Conservation (phyloP, 2,888 invertebrate species). For the Bellardia bayeri region DNA sequence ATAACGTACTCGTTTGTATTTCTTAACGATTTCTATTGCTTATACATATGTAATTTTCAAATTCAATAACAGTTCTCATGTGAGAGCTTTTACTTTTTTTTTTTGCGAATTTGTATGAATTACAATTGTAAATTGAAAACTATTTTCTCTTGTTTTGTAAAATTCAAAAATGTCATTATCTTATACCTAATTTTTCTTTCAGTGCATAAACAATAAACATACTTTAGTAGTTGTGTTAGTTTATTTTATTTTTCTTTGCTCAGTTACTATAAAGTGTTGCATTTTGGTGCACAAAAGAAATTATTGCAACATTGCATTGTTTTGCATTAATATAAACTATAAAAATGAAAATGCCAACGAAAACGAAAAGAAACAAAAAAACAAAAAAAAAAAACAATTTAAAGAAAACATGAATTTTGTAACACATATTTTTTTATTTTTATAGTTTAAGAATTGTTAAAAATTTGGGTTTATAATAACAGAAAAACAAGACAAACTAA, state of each 20-base stretch:
- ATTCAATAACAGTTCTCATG: no score
- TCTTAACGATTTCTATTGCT: no score
- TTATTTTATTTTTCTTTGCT: constrained; percentile 5
- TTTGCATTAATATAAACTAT: constrained; percentile 66
- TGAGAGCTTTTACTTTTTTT: no score
- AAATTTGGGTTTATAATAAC: constrained; percentile 9
- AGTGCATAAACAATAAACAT: background rate
- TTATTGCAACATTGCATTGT: constrained; percentile 69
- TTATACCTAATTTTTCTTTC: constrained; percentile 5
- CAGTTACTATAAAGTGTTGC: constrained; percentile 59
- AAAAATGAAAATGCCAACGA: constrained; percentile 52
- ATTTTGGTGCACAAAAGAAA: constrained; percentile 68
- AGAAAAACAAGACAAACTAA: background rate
- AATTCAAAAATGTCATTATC: background rate
- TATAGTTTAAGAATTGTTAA: constrained; percentile 42
- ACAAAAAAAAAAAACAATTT: constrained; percentile 34
- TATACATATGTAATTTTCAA: no score
- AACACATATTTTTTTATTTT: constrained; percentile 63
- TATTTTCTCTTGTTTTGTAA: no score
- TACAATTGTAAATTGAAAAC: no score
- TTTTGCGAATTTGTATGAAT: no score
- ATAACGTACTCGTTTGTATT: no score
- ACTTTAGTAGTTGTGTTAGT: background rate
- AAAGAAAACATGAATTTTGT: constrained; percentile 68
- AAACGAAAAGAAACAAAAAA: background rate